Conservation (phyloP, 2,113 vertebrate species). For the Rostratula benghalensis region DNA sequence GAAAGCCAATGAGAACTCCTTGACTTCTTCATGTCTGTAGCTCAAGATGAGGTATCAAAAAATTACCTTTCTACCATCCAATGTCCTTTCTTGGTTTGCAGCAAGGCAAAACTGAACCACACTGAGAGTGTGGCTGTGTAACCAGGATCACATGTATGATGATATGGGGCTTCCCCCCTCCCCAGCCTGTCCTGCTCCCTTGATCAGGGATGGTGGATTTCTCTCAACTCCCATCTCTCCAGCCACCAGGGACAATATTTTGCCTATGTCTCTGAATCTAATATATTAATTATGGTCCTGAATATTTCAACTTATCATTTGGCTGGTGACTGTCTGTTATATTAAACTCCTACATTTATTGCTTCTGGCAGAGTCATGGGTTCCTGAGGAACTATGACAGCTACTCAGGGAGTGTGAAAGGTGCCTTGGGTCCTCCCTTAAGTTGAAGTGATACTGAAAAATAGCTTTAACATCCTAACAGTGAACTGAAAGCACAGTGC, state of each 20-base stretch:
- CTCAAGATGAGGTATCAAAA: neutral
- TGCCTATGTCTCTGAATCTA: neutral
- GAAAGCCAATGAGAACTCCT: neutral
- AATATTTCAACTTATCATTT: neutral
- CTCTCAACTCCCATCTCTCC: neutral
- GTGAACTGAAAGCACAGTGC: neutral
- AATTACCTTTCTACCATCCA: neutral
- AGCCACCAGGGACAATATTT: neutral
- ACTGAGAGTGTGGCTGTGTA: neutral
- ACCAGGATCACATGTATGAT: neutral
- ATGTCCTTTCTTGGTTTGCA: neutral
- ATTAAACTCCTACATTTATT: neutral
- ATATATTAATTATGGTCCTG: neutral
- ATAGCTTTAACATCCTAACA: neutral
- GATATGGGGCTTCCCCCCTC: neutral
- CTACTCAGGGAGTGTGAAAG: neutral
- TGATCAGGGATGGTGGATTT: neutral
- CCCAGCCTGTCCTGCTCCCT: neutral
- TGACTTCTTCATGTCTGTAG: neutral
- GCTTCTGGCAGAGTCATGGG: neutral
- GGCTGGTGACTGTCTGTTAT: neutral
- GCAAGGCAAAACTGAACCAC: neutral
- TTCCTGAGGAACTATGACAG: neutral
- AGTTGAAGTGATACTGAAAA: neutral
- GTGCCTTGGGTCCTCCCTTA: neutral